Conservation (phyloP, 1,140 invertebrate genomes). For the Drosophila nannoptera region DNA sequence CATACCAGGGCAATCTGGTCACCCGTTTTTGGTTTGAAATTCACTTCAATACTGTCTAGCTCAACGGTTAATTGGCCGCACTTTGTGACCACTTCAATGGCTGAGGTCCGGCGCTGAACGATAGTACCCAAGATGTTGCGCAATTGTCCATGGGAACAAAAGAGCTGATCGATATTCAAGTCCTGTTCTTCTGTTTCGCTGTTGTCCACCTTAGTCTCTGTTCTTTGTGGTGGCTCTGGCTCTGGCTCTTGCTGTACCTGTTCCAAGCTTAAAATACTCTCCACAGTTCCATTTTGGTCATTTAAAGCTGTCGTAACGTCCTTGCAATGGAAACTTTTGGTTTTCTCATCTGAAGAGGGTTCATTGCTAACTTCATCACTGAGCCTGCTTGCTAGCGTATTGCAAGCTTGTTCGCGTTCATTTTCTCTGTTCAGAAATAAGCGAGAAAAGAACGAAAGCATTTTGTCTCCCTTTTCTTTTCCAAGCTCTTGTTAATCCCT, state of each 20-base stretch:
- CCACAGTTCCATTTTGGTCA: slow-evolving; percentile 41
- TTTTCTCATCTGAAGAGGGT: no score
- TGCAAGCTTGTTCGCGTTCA: slow-evolving; percentile 26
- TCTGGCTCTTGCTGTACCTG: neutral
- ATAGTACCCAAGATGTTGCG: slow-evolving; percentile 81
- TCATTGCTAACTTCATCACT: neutral
- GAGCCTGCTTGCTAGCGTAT: slow-evolving; percentile 47
- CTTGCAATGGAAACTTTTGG: neutral
- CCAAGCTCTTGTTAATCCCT: slow-evolving; percentile 83
- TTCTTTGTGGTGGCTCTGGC: slow-evolving; percentile 42
- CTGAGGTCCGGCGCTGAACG: slow-evolving; percentile 79
- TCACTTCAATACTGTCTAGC: slow-evolving; percentile 80
- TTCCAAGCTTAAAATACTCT: slow-evolving; percentile 45
- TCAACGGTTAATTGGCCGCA: slow-evolving; percentile 80
- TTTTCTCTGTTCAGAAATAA: slow-evolving; percentile 12
- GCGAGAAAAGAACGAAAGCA: neutral
- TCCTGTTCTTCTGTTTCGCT: neutral
- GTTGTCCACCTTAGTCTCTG: slow-evolving; percentile 21
- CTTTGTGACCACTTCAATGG: slow-evolving; percentile 79
- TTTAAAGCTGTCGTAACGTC: slow-evolving; percentile 56
- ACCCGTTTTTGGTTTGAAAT: slow-evolving; percentile 78
- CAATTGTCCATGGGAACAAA: slow-evolving; percentile 79
- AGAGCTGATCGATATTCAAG: slow-evolving; percentile 60
- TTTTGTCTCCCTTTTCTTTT: neutral
- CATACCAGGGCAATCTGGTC: slow-evolving; percentile 62